Conservation (phyloP, 2,888 invertebrate species). For the Sisyra terminalis region DNA sequence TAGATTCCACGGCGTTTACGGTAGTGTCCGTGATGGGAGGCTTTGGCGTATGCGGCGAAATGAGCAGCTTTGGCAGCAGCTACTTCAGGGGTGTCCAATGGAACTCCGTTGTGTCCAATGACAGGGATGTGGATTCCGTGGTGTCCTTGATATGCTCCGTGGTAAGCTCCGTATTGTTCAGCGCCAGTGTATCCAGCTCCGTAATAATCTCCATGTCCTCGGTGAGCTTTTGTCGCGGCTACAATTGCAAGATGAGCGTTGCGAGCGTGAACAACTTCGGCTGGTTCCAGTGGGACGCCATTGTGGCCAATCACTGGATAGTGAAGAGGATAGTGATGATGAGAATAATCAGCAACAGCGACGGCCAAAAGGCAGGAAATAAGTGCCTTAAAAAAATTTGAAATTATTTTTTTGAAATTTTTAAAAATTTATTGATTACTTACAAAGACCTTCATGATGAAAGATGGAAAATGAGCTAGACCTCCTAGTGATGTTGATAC, state of each 20-base stretch:
- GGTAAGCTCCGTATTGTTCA: constrained; percentile 1
- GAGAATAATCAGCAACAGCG: constrained; percentile 7
- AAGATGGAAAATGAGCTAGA: constrained; percentile 4
- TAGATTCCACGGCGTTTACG: not conserved
- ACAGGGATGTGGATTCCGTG: constrained; percentile 7
- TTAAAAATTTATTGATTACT: constrained; percentile 1
- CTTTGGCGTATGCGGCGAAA: constrained; percentile 9
- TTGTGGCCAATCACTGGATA: constrained; percentile 9
- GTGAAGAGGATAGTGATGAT: constrained; percentile 12
- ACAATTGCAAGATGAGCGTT: constrained; percentile 9
- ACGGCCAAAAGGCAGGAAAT: constrained; percentile 9
- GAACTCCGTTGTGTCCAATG: constrained; percentile 9
- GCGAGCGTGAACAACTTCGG: constrained; percentile 9
- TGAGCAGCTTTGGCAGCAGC: constrained; percentile 10
- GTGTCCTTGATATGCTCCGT: constrained; percentile 1
- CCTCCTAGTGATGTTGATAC: constrained; percentile 9
- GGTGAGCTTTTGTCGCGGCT: constrained; percentile 1
- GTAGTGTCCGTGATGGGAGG: constrained; percentile 6
- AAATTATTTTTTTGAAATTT: not conserved
- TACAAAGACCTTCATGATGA: constrained; percentile 9
- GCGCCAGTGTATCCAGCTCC: constrained; percentile 2
- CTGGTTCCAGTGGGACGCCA: constrained; percentile 10
- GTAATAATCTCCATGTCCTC: constrained; percentile 1
- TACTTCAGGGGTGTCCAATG: constrained; percentile 10
- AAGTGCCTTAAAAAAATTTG: constrained; percentile 7